Evolutionary conservation across 1,140 invertebrate species (phyloP).

Genomic region (Macrotrachela quadricornifera): DNA sequence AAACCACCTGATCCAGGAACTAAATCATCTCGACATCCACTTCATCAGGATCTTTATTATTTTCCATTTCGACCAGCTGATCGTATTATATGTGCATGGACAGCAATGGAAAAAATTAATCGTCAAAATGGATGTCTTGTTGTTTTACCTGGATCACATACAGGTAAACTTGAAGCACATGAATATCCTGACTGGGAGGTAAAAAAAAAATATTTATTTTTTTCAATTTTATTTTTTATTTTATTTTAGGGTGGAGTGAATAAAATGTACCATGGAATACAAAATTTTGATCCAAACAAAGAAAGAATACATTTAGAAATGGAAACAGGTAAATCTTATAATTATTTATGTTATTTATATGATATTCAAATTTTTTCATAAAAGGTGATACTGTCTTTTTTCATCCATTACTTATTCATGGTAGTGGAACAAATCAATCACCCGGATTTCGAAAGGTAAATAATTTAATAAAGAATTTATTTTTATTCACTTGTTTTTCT

Average conservation of each 20-base stretch:
- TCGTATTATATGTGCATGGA: conserved; percentile 60
- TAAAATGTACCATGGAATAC: conserved; percentile 59
- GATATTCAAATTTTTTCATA: too few relatives aligned
- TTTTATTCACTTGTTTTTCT: not conserved
- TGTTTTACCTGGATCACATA: conserved; percentile 55
- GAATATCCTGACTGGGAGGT: conserved; percentile 48
- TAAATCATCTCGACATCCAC: conserved; percentile 46
- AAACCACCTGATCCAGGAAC: conserved; percentile 55
- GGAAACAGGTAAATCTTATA: conserved; percentile 33
- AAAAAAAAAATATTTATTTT: conserved; percentile 13
- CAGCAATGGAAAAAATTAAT: conserved; percentile 56
- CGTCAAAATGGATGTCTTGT: conserved; percentile 61
- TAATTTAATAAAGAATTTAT: not conserved
- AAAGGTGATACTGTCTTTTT: conserved; percentile 68
- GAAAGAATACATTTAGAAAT: conserved; percentile 44
- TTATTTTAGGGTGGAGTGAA: conserved; percentile 43
- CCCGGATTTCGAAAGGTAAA: conserved; percentile 33
- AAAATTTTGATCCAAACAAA: conserved; percentile 30
- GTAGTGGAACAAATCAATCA: conserved; percentile 55
- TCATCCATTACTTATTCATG: conserved; percentile 63
- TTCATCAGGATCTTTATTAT: conserved; percentile 67
- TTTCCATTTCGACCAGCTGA: conserved; percentile 52
- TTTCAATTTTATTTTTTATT: too few relatives aligned
- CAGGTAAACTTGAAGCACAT: conserved; percentile 42
- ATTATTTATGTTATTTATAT: too few relatives aligned